Evolutionary conservation across 2,888 invertebrate species (phyloP).

Genomic region (Netelia virgata): DNA sequence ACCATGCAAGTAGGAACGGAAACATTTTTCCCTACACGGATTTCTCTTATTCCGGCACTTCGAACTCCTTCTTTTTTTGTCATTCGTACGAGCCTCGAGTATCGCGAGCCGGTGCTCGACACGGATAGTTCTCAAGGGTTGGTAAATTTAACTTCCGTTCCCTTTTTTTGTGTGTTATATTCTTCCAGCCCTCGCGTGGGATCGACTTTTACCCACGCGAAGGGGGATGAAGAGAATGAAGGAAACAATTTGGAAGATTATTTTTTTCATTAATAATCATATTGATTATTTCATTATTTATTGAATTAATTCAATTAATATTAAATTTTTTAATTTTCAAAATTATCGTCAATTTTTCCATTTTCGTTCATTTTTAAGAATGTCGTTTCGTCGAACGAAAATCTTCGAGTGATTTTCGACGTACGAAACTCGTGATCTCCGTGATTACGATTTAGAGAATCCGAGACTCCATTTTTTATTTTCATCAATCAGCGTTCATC

Average conservation of each 20-base stretch:
- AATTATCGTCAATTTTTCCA: no score
- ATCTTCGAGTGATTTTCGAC: conserved; percentile 7
- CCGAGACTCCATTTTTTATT: conserved; percentile 16
- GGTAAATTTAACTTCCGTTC: conserved; percentile 73
- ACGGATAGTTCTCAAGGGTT: conserved; percentile 71
- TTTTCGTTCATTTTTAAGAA: no score
- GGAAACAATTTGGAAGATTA: conserved; percentile 24
- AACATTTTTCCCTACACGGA: conserved; percentile 16
- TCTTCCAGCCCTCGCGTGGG: conserved; percentile 34
- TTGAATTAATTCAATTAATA: background rate
- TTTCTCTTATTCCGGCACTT: conserved; percentile 15
- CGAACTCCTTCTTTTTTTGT: conserved; percentile 19
- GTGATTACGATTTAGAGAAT: conserved; percentile 22
- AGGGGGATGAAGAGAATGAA: background rate
- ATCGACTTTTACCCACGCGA: conserved; percentile 27
- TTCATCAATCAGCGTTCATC: conserved; percentile 65
- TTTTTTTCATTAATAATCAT: background rate
- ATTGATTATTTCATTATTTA: background rate
- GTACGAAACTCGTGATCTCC: background rate
- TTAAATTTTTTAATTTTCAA: background rate
- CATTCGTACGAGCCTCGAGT: background rate
- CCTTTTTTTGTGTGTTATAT: conserved; percentile 24
- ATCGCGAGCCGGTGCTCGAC: conserved; percentile 9
- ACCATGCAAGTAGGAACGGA: background rate
- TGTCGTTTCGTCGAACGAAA: no score